Base-by-base conservation (phyloP, 2,888 invertebrate genomes). In the Papilio gigon region DNA sequence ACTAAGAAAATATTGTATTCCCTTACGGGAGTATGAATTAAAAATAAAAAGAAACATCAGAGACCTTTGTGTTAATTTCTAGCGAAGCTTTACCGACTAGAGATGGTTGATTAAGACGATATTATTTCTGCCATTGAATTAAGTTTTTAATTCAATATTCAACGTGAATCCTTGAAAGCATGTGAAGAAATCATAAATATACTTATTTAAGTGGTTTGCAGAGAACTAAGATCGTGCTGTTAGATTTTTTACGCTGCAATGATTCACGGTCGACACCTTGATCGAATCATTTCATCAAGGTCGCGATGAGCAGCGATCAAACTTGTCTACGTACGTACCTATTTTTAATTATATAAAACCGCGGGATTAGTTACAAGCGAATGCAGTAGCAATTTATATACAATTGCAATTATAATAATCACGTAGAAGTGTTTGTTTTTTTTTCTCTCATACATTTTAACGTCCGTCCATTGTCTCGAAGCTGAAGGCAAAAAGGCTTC, bases 381-480 rank as follows among this genome's bases (percentile, higher is more conserved):
- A 75, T 73, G 74, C 75, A 74, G 74, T 73, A 68, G 72, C 73
- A 73, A 73, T 75, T 76, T 76, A 68, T 73, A 76, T 75, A 74
- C 71, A 70, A 76, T 73, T 75, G 75, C 74, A 73, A 73, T 74
- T 72, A 70, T 73, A 75, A 76, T 76, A 73, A 77, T 68, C 47
- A 59, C 73, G 71, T 73, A 75, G 73, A 76, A 74, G 74, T 76
- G 79, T 79, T 78, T 77, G 74, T 78, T 80, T 81, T 84, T 50
- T 50, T 37, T 37, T 37, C n/a, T 47, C 47, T 84, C 81, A 84
- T 85, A 85, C 84, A 86, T 85, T 83, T 80, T 75, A 74, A 84
- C 85, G 83, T 87, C 88, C 90, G 89, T 72, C 83, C 81, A 89
- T 90, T 89, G 89, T 89, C 76, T 80, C 76, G 68, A 58, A 61